Evolutionary conservation across 2,888 invertebrate species (phyloP).

Genomic region (Galeopsomyia nigrocyanea): DNA sequence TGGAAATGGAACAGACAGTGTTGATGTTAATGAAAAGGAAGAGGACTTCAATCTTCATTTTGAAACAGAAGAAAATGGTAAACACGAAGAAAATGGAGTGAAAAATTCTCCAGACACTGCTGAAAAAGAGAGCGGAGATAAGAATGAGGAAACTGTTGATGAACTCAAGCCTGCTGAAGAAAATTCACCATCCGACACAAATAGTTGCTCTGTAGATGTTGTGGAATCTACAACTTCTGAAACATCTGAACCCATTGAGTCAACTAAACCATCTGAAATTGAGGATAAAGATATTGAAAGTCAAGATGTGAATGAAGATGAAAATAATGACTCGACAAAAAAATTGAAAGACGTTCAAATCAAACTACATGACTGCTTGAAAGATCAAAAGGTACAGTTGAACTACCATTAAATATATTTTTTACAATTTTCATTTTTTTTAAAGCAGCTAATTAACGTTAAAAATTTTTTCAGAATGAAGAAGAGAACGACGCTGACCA

Average conservation of each 20-base stretch:
- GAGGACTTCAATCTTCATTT: conserved; percentile 49
- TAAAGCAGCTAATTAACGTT: not conserved
- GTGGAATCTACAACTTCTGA: conserved; percentile 62
- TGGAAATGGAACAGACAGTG: conserved; percentile 4
- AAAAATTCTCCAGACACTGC: conserved; percentile 27
- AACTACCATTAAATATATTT: conserved; percentile 3
- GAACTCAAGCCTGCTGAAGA: conserved; percentile 39
- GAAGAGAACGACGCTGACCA: conserved; percentile 38
- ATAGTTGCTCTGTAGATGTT: conserved; percentile 55
- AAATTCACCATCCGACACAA: conserved; percentile 51
- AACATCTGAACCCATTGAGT: conserved; percentile 51
- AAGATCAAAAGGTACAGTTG: conserved; percentile 52
- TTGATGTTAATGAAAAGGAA: conserved; percentile 40
- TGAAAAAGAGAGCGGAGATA: conserved; percentile 13
- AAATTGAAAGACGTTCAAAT: conserved; percentile 63
- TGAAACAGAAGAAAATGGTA: conserved; percentile 47
- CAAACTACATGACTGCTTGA: conserved; percentile 62
- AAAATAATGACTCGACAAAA: conserved; percentile 60
- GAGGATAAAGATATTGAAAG: conserved; percentile 38
- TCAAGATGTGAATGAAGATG: conserved; percentile 35
- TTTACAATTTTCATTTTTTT: conserved; percentile 2
- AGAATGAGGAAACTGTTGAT: conserved; percentile 19
- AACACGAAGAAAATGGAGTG: conserved; percentile 38
- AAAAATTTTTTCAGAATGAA: conserved; percentile 22
- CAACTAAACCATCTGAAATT: conserved; percentile 45